phyloP scores from a whole-genome alignment of 2,888 invertebrate species.

The Sussaba pulchella region DNA sequence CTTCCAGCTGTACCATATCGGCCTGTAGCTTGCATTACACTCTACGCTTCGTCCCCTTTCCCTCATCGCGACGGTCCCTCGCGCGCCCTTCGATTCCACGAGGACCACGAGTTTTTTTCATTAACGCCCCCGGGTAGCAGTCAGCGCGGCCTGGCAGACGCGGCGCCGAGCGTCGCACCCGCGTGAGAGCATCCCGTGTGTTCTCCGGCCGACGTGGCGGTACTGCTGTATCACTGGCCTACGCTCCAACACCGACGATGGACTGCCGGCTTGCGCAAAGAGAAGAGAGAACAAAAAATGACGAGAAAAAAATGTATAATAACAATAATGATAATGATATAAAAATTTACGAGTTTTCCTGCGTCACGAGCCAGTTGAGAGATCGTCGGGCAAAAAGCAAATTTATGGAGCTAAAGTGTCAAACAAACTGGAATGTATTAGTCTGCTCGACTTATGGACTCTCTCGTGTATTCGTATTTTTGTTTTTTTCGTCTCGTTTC shows the following conservation, averaged over 20 bases:
- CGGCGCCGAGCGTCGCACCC: slow-evolving; percentile 44
- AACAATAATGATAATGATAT: no score
- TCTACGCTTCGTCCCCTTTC: slow-evolving; percentile 35
- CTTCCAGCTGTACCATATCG: slow-evolving; percentile 37
- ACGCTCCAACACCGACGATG: background rate
- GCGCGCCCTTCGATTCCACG: slow-evolving; percentile 65
- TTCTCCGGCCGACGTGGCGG: background rate
- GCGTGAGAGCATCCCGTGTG: slow-evolving; percentile 33
- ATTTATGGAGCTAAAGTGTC: slow-evolving; percentile 68
- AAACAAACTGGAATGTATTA: slow-evolving; percentile 68
- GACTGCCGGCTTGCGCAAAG: slow-evolving; percentile 19
- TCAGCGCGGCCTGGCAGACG: background rate
- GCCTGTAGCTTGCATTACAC: slow-evolving; percentile 50
- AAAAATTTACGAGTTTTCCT: slow-evolving; percentile 10
- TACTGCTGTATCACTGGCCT: slow-evolving; percentile 2
- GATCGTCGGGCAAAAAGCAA: slow-evolving; percentile 67
- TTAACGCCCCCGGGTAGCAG: slow-evolving; percentile 55
- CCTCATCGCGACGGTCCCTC: background rate
- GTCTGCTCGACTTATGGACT: slow-evolving; percentile 60
- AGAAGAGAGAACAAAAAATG: background rate
- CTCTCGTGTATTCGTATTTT: slow-evolving; percentile 27
- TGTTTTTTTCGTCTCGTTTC: slow-evolving; percentile 39
- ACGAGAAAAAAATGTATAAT: background rate
- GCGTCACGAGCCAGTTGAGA: slow-evolving; percentile 35
- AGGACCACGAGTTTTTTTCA: slow-evolving; percentile 65